phyloP scores from a whole-genome alignment of 2,888 invertebrate genomes.

The Ennomos fuscantarius region DNA sequence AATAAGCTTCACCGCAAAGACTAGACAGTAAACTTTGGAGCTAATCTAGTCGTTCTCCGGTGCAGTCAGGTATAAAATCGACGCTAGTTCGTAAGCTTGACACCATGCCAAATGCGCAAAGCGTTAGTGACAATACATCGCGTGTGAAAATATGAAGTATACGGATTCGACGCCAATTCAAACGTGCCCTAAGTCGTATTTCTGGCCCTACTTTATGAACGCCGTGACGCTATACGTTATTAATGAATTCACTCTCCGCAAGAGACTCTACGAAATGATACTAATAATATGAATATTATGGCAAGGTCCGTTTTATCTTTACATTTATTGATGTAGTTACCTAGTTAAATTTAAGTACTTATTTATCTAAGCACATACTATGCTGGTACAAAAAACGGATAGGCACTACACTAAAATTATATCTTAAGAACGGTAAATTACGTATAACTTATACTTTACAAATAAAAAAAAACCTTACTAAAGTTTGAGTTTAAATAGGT shows the following conservation, averaged over 20 bases:
- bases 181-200: background rate
- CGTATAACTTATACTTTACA: no score
- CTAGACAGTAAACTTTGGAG: background rate
- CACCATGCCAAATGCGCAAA: conserved; percentile 33
- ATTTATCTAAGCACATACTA: no score
- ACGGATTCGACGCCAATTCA: conserved; percentile 19
- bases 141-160: conserved; percentile 14
- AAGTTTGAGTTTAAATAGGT: no score
- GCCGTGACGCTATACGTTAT: background rate
- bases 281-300: no score
- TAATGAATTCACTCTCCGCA: background rate
- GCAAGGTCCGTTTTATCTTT: no score
- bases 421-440: no score
- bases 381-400: no score
- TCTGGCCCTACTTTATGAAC: background rate
- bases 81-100: conserved; percentile 21
- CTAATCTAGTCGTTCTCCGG: conserved; percentile 15
- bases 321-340: no score
- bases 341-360: no score
- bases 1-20: conserved; percentile 5
- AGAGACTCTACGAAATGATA: background rate
- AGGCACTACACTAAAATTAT: no score
- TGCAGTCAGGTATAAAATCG: conserved; percentile 27
- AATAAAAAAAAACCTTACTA: no score
- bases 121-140: conserved; percentile 15